phyloP scores from a whole-genome alignment of 2,888 invertebrate genomes.

The Cheilosia vernalis region DNA sequence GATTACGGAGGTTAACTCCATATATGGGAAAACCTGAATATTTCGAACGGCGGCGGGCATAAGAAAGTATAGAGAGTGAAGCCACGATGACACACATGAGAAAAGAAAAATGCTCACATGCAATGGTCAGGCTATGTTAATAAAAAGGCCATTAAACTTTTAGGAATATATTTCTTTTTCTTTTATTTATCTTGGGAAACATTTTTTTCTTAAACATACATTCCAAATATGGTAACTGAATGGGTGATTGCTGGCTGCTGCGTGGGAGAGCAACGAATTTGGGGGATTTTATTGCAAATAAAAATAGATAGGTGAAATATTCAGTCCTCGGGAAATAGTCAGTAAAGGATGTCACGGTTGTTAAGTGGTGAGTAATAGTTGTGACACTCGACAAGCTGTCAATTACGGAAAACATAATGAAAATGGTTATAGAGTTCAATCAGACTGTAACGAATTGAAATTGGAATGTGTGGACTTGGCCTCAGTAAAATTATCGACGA shows the following conservation, averaged over 20 bases:
- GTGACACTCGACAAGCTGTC: too few relatives aligned
- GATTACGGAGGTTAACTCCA: constrained; percentile 36
- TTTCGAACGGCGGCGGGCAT: background rate
- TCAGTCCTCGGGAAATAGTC: background rate
- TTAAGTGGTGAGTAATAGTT: background rate
- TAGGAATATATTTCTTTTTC: constrained; percentile 28
- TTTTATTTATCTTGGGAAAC: constrained; percentile 13
- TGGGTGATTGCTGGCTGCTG: background rate
- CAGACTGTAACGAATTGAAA: too few relatives aligned
- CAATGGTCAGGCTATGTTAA: constrained; percentile 37
- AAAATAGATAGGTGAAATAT: background rate
- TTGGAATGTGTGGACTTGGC: too few relatives aligned
- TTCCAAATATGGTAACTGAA: constrained; percentile 2
- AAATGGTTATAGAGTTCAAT: background rate
- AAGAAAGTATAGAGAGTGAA: constrained; percentile 2
- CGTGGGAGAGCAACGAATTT: background rate
- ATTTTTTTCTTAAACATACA: constrained; percentile 13
- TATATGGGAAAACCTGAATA: constrained; percentile 23
- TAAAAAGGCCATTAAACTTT: constrained; percentile 51
- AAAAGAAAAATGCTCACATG: constrained; percentile 25
- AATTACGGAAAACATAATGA: background rate
- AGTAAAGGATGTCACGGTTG: background rate
- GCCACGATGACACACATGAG: constrained; percentile 39
- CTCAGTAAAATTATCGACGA: too few relatives aligned
- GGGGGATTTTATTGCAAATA: constrained; percentile 10